Evolutionary conservation across 2,888 invertebrate species (phyloP), one percentile per base, ranked within the genome.

Genomic region (Ophion ventricosus): DNA sequence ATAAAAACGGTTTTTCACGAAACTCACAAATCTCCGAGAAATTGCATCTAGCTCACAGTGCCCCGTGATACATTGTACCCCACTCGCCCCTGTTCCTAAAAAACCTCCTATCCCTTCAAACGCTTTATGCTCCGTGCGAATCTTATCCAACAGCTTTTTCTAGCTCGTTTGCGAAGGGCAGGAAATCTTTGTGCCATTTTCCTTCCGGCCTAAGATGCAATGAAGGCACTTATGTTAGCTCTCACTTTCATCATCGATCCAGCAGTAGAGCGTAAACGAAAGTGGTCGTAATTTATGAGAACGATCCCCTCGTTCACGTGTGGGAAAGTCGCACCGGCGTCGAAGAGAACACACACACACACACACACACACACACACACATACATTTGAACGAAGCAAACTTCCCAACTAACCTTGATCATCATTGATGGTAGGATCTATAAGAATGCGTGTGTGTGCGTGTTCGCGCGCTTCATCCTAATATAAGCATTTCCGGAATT

Each of bases 261-360:
- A 54, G 72, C 63, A 73, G 67, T 72, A 69, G 80, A 67, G 76
- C 78, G 77, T 74, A 74, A 84, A 81, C 78, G 80, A 81, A 84
- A 84, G 73, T 81, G 74, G 64, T 69, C 67, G 69, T 77, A 78
- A 84, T 84, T 84, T 84, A 78, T 81, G 70, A 72, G 54, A 49
- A 72, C 43, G 64, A 70, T 49, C 77, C 40, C 40, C 67, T 35
- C 61, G 35, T 56, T 77, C 63, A 70, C 77, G 76, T 77, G 76
- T 75, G 76, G 59, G 80, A 75, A 56, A 29, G 25, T 29, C 29
- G 64, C 74, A 66, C n/a, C 66, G 63, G 64, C 40, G 29, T 59
- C 35, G 25, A 1, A 7, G 66, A 25, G n/a, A 20, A 17, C 69
- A 69, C 26, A 54, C 56, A 14, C 57, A 64, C n/a, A n/a, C n/a